Percentiles rank a stretch among this genome's conserved stretches.
Conservation (phyloP, 2,797 vertebrate genomes). For the Chaunax sp. region DNA sequence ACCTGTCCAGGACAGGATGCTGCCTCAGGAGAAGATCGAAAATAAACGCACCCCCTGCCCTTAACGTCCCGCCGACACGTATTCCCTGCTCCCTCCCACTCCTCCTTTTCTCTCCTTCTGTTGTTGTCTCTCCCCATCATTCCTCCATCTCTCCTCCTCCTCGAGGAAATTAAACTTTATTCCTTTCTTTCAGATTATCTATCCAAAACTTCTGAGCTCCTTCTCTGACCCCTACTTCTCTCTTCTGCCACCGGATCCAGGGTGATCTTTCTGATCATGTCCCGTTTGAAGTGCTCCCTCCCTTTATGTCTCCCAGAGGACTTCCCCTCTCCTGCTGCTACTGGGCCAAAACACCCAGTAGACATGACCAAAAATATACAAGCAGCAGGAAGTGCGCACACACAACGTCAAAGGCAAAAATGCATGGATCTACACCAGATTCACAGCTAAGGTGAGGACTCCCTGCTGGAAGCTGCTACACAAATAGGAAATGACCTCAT, state of each 20-base stretch:
- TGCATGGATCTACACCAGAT: constrained; percentile 28
- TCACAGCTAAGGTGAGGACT: constrained; percentile 36
- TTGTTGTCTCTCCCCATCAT: not conserved
- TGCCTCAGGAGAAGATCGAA: constrained; percentile 91
- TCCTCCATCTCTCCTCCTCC: not conserved
- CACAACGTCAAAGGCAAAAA: constrained; percentile 27
- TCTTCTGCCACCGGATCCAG: constrained; percentile 18
- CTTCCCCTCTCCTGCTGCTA: constrained; percentile 73
- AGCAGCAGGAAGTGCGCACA: constrained; percentile 55
- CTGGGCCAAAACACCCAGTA: constrained; percentile 58
- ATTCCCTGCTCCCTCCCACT: constrained; percentile 61
- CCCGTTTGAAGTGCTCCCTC: constrained; percentile 58
- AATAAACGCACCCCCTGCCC: constrained; percentile 83
- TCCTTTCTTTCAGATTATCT: not conserved
- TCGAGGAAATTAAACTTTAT: not conserved
- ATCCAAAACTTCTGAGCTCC: constrained; percentile 1
- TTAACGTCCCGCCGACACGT: constrained; percentile 50
- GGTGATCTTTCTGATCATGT: constrained; percentile 48
- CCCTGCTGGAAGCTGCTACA: constrained; percentile 46
- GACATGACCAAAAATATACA: constrained; percentile 67
- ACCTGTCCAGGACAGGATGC: constrained; percentile 95
- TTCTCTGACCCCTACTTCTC: constrained; percentile 14
- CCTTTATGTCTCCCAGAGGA: too few species aligned
- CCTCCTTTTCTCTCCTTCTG: constrained; percentile 19
- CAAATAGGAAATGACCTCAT: constrained; percentile 68